These are phyloP conservation scores for Sylvicola cinctus DNA, from an alignment of 2,888 invertebrate genomes.

Conservation along the genomic window DNA sequence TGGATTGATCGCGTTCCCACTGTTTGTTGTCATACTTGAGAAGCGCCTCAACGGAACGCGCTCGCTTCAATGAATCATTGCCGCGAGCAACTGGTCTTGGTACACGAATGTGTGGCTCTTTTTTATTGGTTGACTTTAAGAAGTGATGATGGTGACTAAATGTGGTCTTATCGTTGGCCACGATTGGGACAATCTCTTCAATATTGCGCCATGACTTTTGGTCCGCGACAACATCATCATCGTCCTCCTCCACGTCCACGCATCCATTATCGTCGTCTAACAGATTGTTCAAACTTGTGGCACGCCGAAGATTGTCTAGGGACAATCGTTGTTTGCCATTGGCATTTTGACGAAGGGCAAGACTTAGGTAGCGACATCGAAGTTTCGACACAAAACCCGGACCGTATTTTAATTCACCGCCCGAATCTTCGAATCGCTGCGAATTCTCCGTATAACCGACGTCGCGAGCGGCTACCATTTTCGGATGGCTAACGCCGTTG, in stretches of 20 bases:
- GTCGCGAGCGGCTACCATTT: conserved; percentile 31
- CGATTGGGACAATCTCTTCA: conserved; percentile 2
- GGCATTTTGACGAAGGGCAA: conserved; percentile 58
- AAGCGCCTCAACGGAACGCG: conserved; percentile 69
- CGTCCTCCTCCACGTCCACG: conserved; percentile 14
- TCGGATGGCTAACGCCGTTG: conserved; percentile 12
- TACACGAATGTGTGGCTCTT: conserved; percentile 15
- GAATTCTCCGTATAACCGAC: conserved; percentile 12
- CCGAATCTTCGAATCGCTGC: conserved; percentile 26
- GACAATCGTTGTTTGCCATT: conserved; percentile 40
- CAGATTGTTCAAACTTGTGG: conserved; percentile 67
- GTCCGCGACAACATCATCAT: conserved; percentile 15
- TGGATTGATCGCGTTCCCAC: conserved; percentile 14
- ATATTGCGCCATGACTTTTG: conserved; percentile 4
- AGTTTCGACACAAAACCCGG: conserved; percentile 80
- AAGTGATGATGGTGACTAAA: not conserved
- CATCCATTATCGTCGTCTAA: conserved; percentile 39
- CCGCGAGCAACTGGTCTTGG: conserved; percentile 33
- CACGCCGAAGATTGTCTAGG: conserved; percentile 48
- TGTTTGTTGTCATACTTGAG: conserved; percentile 35
- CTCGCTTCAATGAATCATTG: conserved; percentile 53
- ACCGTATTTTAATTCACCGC: conserved; percentile 72
- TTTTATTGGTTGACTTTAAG: conserved; percentile 10
- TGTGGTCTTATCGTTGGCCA: not conserved
- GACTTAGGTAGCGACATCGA: conserved; percentile 67